Base-by-base conservation (phyloP, 2,888 invertebrate genomes). In the Camptogramma bilineatum region DNA sequence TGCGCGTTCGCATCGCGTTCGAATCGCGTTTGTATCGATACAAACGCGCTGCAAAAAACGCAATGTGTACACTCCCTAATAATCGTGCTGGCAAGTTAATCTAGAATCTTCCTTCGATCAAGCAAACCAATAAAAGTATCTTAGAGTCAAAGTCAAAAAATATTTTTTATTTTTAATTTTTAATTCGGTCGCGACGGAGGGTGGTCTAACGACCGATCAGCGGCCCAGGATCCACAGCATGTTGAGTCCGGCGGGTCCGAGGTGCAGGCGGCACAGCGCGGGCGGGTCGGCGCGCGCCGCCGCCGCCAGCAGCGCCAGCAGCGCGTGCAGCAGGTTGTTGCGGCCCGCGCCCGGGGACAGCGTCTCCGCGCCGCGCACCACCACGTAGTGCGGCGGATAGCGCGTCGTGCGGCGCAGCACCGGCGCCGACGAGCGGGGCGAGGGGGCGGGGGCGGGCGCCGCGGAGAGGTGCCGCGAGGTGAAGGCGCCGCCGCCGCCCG, bases 321-420 rank as follows among this genome's bases (percentile, higher is more conserved):
- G 94, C 55, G 97, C 95, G 86, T 98, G 97, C 84, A 98, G 97
- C 78, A 98, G 90, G 91, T 98, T 98, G 91, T 97, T 97, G 78
- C 98, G 95, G 56, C 98, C 98, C 21, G 24, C 39, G 16, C 60
- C 52, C 51, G 59, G 63, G 68, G 68, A 59, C 39, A 70, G 42
- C 57, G 74, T 72, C 55, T 75, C 78, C 13, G 68, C 95, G 56
- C 95, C 96, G 28, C 95, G 89, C 57, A 95, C 92, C 16, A 96
- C 91, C 74, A 95, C 94, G 84, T 95, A 97, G 87, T 96, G 96
- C 47, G 97, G 96, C 54, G 97, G 96, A 52, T 96, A 96, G 76
- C 94, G 71, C 62, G 61, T 57, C 47, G 68, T 18, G 59, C 96
- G 95, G 74, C 95, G 95, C 53, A 96, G 94, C 60, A 94, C 94